Evolutionary conservation across 2,888 invertebrate genomes (phyloP).

Genomic region (Megalurothrips usitatus): DNA sequence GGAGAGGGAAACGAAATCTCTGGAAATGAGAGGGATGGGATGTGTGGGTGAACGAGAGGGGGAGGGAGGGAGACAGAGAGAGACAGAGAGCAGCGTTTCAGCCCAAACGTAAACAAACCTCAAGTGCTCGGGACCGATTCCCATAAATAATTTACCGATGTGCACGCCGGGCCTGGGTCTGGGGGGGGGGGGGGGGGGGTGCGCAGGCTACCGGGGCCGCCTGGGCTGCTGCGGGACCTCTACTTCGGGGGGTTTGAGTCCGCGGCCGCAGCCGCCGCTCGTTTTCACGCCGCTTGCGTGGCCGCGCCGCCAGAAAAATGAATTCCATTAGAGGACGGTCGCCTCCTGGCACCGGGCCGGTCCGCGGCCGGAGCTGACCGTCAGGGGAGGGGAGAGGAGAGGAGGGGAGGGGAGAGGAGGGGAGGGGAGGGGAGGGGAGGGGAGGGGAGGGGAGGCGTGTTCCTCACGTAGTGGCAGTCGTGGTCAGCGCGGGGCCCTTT

Average conservation of each 20-base stretch:
- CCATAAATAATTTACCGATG: slow-evolving; percentile 18
- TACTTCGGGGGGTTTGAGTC: not conserved
- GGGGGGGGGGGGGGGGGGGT: not conserved
- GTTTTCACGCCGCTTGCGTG: not conserved
- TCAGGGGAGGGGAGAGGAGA: not conserved
- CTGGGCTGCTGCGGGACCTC: too few species aligned
- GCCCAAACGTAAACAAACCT: slow-evolving; percentile 14
- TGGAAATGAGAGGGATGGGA: not conserved
- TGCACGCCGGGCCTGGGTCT: not conserved
- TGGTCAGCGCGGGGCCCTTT: not conserved
- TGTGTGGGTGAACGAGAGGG: not conserved
- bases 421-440: not conserved
- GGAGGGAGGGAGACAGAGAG: not conserved
- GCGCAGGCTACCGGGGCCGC: too few species aligned
- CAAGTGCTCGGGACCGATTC: not conserved
- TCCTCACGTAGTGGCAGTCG: too few species aligned
- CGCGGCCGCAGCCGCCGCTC: not conserved
- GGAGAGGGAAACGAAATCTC: not conserved
- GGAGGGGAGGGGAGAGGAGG: not conserved
- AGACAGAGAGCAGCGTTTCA: not conserved
- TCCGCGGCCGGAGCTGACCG: too few species aligned
- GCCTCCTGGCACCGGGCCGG: not conserved
- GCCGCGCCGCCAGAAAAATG: not conserved
- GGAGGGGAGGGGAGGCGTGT: not conserved
- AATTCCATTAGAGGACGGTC: not conserved